A percentile compares a stretch with the other conserved stretches of the same genome.
These are phyloP conservation scores for Acanthurus tractus DNA, from an alignment of 2,797 vertebrate genomes.

Conservation along the genomic window DNA sequence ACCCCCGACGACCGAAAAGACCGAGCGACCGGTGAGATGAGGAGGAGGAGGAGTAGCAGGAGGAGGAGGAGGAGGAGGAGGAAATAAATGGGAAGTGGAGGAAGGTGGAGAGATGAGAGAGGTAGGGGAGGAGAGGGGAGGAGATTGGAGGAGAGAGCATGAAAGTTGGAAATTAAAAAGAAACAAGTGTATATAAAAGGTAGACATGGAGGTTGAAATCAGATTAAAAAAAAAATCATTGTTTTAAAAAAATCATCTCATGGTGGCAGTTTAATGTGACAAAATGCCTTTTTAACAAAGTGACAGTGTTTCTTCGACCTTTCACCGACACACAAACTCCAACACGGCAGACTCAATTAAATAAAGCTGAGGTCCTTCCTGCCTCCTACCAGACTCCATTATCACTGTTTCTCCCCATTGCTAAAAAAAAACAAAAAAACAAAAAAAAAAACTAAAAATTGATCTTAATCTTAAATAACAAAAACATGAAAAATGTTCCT, in stretches of 20 bases:
- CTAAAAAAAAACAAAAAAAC: slow-evolving; percentile 46
- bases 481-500: slow-evolving; percentile 70
- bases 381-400: slow-evolving; percentile 44
- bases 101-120: slow-evolving; percentile 19
- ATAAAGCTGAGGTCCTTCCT: slow-evolving; percentile 56
- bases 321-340: slow-evolving; percentile 46
- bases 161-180: slow-evolving; percentile 2
- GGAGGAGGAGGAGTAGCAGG: slow-evolving; percentile 33
- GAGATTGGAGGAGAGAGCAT: too few species aligned
- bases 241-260: not conserved
- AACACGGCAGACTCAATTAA: slow-evolving; percentile 65
- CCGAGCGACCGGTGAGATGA: not conserved
- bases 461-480: slow-evolving; percentile 72
- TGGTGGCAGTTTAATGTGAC: slow-evolving; percentile 27
- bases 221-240: too few species aligned
- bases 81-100: slow-evolving; percentile 23
- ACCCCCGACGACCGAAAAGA: slow-evolving; percentile 67
- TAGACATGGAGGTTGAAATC: not conserved
- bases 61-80: slow-evolving; percentile 28
- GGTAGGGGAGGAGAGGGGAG: not conserved
- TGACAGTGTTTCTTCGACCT: slow-evolving; percentile 39
- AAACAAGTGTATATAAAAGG: not conserved
- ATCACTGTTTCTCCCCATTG: slow-evolving; percentile 37
- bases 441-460: slow-evolving; percentile 36
- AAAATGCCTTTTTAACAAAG: slow-evolving; percentile 36